Conservation (phyloP, 1,140 invertebrate genomes). For the Leptopilina clavipes region DNA sequence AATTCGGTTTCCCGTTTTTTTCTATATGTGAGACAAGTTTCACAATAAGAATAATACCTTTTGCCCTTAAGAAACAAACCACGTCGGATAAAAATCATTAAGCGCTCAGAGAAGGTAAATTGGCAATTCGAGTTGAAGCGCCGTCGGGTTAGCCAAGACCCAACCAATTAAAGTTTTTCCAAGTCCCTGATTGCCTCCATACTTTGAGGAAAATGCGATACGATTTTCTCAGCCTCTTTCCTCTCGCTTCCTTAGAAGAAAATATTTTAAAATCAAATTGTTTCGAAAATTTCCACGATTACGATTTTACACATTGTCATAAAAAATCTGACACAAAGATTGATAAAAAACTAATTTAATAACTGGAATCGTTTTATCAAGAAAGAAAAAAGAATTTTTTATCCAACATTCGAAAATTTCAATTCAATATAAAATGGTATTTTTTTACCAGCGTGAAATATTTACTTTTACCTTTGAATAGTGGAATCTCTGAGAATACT, state of each 20-base stretch:
- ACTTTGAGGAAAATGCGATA: conserved; percentile 24
- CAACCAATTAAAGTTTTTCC: conserved; percentile 33
- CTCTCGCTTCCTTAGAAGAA: neutral
- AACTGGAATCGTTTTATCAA: neutral
- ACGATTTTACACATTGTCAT: too few species aligned
- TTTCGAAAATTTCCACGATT: too few species aligned
- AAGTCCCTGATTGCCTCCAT: conserved; percentile 31
- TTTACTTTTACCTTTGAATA: neutral
- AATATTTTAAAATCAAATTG: neutral
- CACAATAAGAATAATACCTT: neutral
- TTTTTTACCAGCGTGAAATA: neutral
- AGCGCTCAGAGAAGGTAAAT: conserved; percentile 16
- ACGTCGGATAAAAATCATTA: conserved; percentile 33
- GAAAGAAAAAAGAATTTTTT: neutral
- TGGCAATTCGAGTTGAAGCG: conserved; percentile 33
- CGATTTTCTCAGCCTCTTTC: conserved; percentile 6
- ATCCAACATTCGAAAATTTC: neutral
- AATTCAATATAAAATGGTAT: neutral
- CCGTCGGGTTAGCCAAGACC: conserved; percentile 25
- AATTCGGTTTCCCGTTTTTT: neutral
- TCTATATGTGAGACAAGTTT: neutral
- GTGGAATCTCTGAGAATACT: conserved; percentile 18
- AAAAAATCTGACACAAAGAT: too few species aligned
- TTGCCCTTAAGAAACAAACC: conserved; percentile 26
- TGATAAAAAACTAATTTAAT: too few species aligned